phyloP scores from a whole-genome alignment of 2,113 vertebrate genomes.

The Alouatta palliata region DNA sequence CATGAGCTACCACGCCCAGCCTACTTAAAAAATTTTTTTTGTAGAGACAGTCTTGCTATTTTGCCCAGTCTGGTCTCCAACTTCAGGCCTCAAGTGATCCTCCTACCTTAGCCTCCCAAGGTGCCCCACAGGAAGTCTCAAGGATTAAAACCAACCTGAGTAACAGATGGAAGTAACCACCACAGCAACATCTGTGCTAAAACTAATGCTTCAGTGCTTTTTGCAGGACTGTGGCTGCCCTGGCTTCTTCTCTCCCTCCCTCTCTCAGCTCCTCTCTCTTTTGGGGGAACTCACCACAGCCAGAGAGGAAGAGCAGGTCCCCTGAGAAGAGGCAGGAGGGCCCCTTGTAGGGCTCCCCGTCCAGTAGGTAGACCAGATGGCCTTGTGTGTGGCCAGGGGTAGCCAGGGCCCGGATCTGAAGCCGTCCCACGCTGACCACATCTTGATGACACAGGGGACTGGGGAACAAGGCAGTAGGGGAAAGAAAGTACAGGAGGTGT shows the following conservation, averaged over 20 bases:
- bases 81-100: background rate
- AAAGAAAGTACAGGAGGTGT: background rate
- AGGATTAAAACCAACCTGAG: background rate
- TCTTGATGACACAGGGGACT: slow-evolving; percentile 94
- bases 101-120: background rate
- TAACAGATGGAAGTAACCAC: background rate
- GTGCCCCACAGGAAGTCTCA: background rate
- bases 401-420: slow-evolving; percentile 92
- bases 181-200: rapidly evolving
- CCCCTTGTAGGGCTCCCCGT: slow-evolving; percentile 84
- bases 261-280: background rate
- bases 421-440: slow-evolving; percentile 87
- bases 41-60: too few relatives aligned
- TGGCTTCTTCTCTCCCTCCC: background rate
- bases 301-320: slow-evolving; percentile 97
- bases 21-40: too few relatives aligned
- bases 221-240: background rate
- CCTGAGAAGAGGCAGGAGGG: slow-evolving; percentile 96
- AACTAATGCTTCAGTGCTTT: background rate
- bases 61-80: background rate
- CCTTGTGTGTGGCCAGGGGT: slow-evolving; percentile 97
- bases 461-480: slow-evolving; percentile 3
- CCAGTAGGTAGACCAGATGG: slow-evolving; percentile 96
- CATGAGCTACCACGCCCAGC: too few relatives aligned
- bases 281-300: slow-evolving; percentile 88